These are phyloP conservation scores for Diabrotica undecimpunctata DNA, from an alignment of 1,140 invertebrate species.

Conservation along the genomic window DNA sequence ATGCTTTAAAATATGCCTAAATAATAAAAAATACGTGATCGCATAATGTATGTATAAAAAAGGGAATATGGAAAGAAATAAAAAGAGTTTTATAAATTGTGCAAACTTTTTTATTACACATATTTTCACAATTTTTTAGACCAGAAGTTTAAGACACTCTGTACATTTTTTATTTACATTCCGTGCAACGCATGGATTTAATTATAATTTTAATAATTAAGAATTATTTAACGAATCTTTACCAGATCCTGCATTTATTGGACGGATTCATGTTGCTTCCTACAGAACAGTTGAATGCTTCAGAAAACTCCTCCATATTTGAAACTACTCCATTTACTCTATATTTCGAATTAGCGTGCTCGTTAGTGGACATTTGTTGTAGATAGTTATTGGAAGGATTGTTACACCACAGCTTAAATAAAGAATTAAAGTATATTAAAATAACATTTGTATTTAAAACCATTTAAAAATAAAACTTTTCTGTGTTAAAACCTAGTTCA, in stretches of 20 bases:
- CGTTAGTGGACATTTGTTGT: slow-evolving; percentile 63
- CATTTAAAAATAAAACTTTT: not conserved
- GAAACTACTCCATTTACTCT: slow-evolving; percentile 84
- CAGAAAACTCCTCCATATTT: slow-evolving; percentile 84
- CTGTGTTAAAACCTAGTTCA: too few relatives aligned
- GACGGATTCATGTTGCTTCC: slow-evolving; percentile 82
- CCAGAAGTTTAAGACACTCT: too few relatives aligned
- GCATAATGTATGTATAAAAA: too few relatives aligned
- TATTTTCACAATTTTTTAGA: too few relatives aligned
- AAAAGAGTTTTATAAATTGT: too few relatives aligned
- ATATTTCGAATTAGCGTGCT: slow-evolving; percentile 74
- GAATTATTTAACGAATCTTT: slow-evolving; percentile 32
- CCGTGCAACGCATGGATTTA: too few relatives aligned
- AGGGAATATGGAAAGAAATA: too few relatives aligned
- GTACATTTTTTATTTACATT: too few relatives aligned
- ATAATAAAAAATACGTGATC: too few relatives aligned
- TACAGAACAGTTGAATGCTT: slow-evolving; percentile 79
- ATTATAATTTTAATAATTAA: not conserved
- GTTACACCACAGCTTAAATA: slow-evolving; percentile 59
- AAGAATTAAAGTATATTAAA: slow-evolving; percentile 17
- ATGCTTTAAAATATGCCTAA: too few relatives aligned
- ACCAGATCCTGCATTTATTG: slow-evolving; percentile 84
- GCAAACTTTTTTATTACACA: too few relatives aligned
- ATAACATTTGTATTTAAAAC: not conserved
- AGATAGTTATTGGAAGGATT: slow-evolving; percentile 54